Base-by-base conservation (phyloP, 2,113 vertebrate genomes). In the Arvicanthis niloticus region DNA sequence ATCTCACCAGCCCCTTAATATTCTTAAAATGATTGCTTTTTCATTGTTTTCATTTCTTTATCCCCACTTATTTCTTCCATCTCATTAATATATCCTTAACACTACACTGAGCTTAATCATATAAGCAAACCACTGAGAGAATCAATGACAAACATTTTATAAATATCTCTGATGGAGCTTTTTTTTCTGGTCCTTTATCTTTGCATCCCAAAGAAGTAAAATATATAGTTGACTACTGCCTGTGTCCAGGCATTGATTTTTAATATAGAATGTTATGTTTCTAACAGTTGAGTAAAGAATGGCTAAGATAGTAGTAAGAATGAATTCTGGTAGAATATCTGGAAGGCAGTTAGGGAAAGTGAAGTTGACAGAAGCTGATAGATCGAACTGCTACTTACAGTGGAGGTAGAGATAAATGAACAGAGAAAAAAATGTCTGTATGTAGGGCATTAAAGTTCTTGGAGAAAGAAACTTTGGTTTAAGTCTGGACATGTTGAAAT, bases 201-300 rank as follows among this genome's bases (percentile, higher is more conserved):
- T 88, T 88, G 75, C 62, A 91, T 65, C 87, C 89, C 34, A 93
- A 87, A 91, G 21, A 45, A 89, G n/a, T 51, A n/a, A 2, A 62
- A 82, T 26, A 75, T 92, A 72, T 16, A 68, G 65, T 92, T 93
- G 37, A 87, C 11, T 29, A 65, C 56, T 95, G 5, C 29, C 76
- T 93, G 65, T 34, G 1, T 7, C 19, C 70, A 86, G 5, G 5
- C 51, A 16, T 42, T 31, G 45, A 40, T 78, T 88, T 40, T 75
- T 42, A 60, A 62, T 77, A 34, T 42, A 78, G 82, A 77, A 90
- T 90, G 45, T 76, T n/a, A n/a, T 76, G 4, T 93, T 81, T 84
- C n/a, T 53, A 1, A n/a, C 2, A 86, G 12, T 67, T 78, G 37
- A 70, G 3, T 73, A 75, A 95, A 91, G 68, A 91, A 80, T 86